These are phyloP conservation scores for Paralinhomoeus sp. DNA, from an alignment of 2,888 invertebrate species.

Conservation along the genomic window DNA sequence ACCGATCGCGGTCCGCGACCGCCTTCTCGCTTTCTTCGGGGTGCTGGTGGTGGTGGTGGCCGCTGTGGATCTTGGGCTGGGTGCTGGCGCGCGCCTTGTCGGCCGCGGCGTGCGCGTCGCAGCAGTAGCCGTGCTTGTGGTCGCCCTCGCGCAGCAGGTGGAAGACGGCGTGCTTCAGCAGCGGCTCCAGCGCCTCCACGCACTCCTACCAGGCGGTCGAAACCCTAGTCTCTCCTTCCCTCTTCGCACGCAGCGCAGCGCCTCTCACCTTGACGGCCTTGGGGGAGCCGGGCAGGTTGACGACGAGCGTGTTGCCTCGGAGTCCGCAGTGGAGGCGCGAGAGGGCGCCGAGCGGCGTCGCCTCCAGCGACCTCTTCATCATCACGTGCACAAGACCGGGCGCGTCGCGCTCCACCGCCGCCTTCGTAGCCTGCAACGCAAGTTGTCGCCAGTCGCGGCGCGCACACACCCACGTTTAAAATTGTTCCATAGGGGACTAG, in stretches of 20 bases:
- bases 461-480: too few species aligned
- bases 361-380: constrained; percentile 45
- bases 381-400: constrained; percentile 52
- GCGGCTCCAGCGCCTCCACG: constrained; percentile 43
- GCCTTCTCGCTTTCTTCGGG: too few species aligned
- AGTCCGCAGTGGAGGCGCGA: constrained; percentile 49
- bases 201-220: constrained; percentile 60
- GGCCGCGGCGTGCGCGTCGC: too few species aligned
- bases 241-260: too few species aligned
- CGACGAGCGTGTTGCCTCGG: constrained; percentile 50
- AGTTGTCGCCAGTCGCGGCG: constrained; percentile 29
- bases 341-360: constrained; percentile 69
- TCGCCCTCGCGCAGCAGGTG: constrained; percentile 41
- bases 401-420: constrained; percentile 31
- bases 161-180: constrained; percentile 58
- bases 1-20: too few species aligned
- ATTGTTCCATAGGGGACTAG: too few species aligned
- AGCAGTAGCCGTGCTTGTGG: constrained; percentile 46
- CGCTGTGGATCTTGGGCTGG: too few species aligned
- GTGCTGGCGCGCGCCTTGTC: too few species aligned
- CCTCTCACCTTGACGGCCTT: constrained; percentile 42
- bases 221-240: too few species aligned
- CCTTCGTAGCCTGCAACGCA: constrained; percentile 38
- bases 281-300: constrained; percentile 80
- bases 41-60: too few species aligned